These are phyloP conservation scores for Orthosia cruda DNA, from an alignment of 2,888 invertebrate genomes.

Conservation along the genomic window DNA sequence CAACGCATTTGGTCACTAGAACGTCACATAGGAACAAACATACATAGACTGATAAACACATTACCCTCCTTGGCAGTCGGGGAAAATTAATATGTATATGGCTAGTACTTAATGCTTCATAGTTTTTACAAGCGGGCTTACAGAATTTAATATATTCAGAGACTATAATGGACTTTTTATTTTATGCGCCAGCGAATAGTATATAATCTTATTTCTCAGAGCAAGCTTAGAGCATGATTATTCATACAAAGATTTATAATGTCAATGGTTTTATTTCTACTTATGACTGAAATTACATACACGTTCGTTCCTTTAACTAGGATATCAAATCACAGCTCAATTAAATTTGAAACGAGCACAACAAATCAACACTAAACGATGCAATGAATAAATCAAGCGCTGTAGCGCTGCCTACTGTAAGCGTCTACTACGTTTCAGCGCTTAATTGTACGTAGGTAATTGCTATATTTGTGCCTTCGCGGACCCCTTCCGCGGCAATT, in stretches of 20 bases:
- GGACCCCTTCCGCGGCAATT: constrained; percentile 46
- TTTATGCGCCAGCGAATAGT: too few relatives aligned
- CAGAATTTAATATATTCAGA: not conserved
- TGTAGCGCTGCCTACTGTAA: constrained; percentile 34
- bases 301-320: not conserved
- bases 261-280: not conserved
- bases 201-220: too few relatives aligned
- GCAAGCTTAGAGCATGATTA: not conserved
- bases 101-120: too few relatives aligned
- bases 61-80: too few relatives aligned
- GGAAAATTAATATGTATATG: too few relatives aligned
- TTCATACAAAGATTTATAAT: not conserved
- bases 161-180: too few relatives aligned
- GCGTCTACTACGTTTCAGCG: constrained; percentile 48
- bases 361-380: constrained; percentile 54
- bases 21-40: too few relatives aligned
- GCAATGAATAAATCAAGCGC: constrained; percentile 52
- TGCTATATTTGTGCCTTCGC: constrained; percentile 62
- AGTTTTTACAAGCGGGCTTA: too few relatives aligned
- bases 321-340: constrained; percentile 32
- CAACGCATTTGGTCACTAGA: too few relatives aligned
- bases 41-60: too few relatives aligned
- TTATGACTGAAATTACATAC: not conserved
- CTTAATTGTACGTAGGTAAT: constrained; percentile 65
- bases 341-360: constrained; percentile 23